Evolutionary conservation across 1,140 invertebrate species (phyloP), one percentile per base, ranked within the genome.

Genomic region (Episyrphus balteatus): DNA sequence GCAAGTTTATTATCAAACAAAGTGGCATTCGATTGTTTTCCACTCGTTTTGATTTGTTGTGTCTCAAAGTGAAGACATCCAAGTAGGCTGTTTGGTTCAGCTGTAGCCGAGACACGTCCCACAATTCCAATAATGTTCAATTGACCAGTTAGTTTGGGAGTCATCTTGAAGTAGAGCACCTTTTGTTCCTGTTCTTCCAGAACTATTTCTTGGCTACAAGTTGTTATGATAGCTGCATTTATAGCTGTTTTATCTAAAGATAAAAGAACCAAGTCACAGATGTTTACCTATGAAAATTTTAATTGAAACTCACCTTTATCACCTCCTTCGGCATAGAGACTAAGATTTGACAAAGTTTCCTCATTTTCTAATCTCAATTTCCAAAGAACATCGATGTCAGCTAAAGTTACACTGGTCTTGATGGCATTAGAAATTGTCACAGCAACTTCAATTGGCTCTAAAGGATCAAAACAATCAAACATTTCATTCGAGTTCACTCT

Each of bases 361-460:
- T 71, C 64, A 15, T 66, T 60, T 6, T 66, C 67, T 18, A 73
- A 59, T 5, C 67, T 73, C 47, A 88, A 86, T 15, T 72, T 79
- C 88, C 89, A 94, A n/a, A 92, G 66, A 14, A 93, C 66, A 56
- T 81, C 77, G 5, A 94, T 72, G 52, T 89, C 79, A 32, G 76
- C 77, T 18, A 94, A 65, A 14, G 77, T 70, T 42, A 92, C 59
- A 5, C 81, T 70, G 38, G 91, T 82, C 51, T 84, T 80, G n/a
- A 93, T 70, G 2, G 86, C 84, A 71, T 95, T 94, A 39, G 76
- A 70, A 34, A 94, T 68, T 40, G 79, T 75, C 21, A 94, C 70
- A 43, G 82, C 80, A 44, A 92, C 75, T 66, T 82, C 81, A 42
- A 94, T 81, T 10, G 83, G 82, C 70, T 95, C 92, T 84, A 68